Evolutionary conservation across 2,797 vertebrate genomes (phyloP), one percentile per base, ranked within the genome.

Genomic region (Poeciliopsis presidionis): DNA sequence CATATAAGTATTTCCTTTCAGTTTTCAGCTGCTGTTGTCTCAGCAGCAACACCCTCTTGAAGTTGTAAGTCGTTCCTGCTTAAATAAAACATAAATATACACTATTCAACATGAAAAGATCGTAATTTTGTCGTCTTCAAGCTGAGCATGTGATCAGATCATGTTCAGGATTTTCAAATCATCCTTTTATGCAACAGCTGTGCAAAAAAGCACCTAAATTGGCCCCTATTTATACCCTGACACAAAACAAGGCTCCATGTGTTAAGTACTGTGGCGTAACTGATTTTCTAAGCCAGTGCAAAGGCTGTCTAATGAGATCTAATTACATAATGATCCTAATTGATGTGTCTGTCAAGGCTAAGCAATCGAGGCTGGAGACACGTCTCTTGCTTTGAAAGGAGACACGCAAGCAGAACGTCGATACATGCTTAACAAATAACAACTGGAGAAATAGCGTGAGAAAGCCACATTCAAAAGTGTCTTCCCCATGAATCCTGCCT

Each of bases 261-360:
- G 77, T 75, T 77, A 78, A 81, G 73, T 78, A 73, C 59, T 82
- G 83, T 69, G 74, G 72, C 73, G 43, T 75, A 76, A 82, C 80
- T 72, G 81, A 86, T 80, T 75, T 49, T 81, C 73, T 81, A 76
- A 86, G 81, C 73, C 76, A 77, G 72, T 80, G 75, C 57, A 85
- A 82, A 81, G 45, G 81, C 81, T 81, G 74, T 77, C 84, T 90
- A 84, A 93, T 88, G 86, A 90, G 80, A 85, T 77, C 77, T 90
- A 90, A 93, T 92, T 90, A 88, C 86, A 81, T 73, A 84, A 71
- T 86, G 86, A 86, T 88, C 73, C 75, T 87, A 90, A 92, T 84
- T 89, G 88, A 90, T 81, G 82, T 84, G 84, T 87, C 88, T 87
- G 73, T 88, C 81, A 82, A 81, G 77, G 77, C 79, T 86, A 57